phyloP scores from a whole-genome alignment of 23 tunicate genomes.

The Styela plicata region DNA sequence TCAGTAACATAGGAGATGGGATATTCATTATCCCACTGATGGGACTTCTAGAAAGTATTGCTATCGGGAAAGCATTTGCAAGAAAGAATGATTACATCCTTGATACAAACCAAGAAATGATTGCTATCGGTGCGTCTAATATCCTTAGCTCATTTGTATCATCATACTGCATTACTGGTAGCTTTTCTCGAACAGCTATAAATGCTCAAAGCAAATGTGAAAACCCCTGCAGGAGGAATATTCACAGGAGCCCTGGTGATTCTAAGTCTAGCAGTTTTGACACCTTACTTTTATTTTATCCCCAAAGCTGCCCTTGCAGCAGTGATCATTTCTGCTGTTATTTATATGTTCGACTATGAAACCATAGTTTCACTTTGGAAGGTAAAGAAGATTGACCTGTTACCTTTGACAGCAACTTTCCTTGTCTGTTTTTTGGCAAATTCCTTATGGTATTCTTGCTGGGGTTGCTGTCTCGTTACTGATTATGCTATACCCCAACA shows the following conservation, averaged over 20 bases:
- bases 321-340: no score
- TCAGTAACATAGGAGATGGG: no score
- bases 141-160: constrained; percentile 80
- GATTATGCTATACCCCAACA: constrained; percentile 62
- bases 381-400: no score
- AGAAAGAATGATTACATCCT: no score
- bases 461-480: constrained; percentile 63
- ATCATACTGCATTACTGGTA: constrained; percentile 84
- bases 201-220: constrained; percentile 81
- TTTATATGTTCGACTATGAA: constrained; percentile 71
- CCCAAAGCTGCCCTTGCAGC: no score
- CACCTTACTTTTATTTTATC: constrained; percentile 69
- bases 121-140: constrained; percentile 84
- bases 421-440: constrained; percentile 79
- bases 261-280: constrained; percentile 59
- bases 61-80: constrained; percentile 96
- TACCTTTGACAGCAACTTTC: no score
- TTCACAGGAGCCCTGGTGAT: constrained; percentile 77
- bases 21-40: no score
- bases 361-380: no score
- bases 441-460: constrained; percentile 83
- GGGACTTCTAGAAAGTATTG: constrained; percentile 85
- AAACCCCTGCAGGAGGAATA: constrained; percentile 95
- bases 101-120: constrained; percentile 82
- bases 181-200: constrained; percentile 93